Evolutionary conservation across 2,888 invertebrate species (phyloP).

Genomic region (Phyllotreta cruciferae): DNA sequence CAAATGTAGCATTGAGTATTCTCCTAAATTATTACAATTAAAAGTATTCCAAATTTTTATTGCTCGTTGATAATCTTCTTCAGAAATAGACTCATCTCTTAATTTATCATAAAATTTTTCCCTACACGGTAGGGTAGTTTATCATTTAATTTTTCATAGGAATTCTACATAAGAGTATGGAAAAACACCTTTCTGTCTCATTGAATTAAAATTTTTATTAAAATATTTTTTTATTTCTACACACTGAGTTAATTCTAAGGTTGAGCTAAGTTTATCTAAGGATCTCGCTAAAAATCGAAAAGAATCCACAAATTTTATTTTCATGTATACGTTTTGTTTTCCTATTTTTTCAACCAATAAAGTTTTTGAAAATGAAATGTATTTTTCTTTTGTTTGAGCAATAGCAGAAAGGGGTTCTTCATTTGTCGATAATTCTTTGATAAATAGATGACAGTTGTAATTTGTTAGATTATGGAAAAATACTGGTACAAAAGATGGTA

Average conservation of each 20-base stretch:
- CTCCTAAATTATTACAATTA: constrained; percentile 32
- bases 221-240: constrained; percentile 2
- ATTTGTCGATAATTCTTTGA: too few species aligned
- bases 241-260: background rate
- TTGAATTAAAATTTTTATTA: constrained; percentile 2
- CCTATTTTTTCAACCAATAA: too few species aligned
- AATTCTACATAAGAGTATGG: constrained; percentile 32
- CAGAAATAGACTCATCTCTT: constrained; percentile 28
- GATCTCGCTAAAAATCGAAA: constrained; percentile 4
- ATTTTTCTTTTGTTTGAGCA: too few species aligned
- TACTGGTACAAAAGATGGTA: too few species aligned
- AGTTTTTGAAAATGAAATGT: too few species aligned
- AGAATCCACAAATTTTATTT: constrained; percentile 2
- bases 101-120: constrained; percentile 35
- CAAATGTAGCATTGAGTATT: constrained; percentile 44
- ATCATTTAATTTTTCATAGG: constrained; percentile 23
- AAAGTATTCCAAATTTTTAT: constrained; percentile 33
- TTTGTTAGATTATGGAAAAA: too few species aligned
- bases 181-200: constrained; percentile 31
- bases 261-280: constrained; percentile 6
- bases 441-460: too few species aligned
- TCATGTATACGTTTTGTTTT: background rate
- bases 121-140: constrained; percentile 25
- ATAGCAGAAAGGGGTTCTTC: too few species aligned
- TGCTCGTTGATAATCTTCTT: constrained; percentile 36